These are phyloP conservation scores for Oryzias javanicus DNA, from an alignment of 2,113 vertebrate genomes.

Conservation along the genomic window DNA sequence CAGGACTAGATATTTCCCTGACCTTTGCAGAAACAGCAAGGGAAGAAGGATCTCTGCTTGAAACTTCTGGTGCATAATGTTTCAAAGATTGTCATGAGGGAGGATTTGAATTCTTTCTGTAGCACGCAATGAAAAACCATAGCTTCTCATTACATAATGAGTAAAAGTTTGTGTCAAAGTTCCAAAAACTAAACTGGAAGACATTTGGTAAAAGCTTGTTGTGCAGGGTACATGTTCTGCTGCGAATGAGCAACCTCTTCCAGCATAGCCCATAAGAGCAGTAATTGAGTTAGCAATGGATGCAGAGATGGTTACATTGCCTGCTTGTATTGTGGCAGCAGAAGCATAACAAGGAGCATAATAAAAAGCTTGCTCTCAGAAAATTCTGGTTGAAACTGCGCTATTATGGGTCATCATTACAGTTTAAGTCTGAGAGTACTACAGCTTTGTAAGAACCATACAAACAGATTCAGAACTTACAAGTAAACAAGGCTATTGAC, in stretches of 20 bases:
- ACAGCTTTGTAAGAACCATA: conserved; percentile 9
- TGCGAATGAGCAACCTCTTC: conserved; percentile 23
- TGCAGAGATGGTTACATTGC: conserved; percentile 21
- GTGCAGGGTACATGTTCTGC: conserved; percentile 1
- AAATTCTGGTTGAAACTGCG: conserved; percentile 30
- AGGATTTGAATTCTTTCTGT: conserved; percentile 18
- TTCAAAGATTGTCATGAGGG: conserved; percentile 21
- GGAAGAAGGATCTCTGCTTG: conserved; percentile 27
- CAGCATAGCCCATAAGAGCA: not conserved
- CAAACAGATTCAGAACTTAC: conserved; percentile 4
- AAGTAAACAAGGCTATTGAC: conserved; percentile 15
- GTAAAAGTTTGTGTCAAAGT: no score
- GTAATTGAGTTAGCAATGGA: conserved; percentile 26
- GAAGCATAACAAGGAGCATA: conserved; percentile 36
- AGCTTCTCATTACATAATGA: not conserved
- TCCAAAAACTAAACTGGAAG: not conserved
- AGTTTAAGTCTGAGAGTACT: conserved; percentile 39
- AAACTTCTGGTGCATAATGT: conserved; percentile 45
- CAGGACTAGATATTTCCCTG: conserved; percentile 45
- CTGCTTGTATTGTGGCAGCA: conserved; percentile 35
- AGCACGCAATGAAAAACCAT: conserved; percentile 9
- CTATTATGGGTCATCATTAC: conserved; percentile 41
- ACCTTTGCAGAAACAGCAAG: conserved; percentile 59
- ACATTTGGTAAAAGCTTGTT: not conserved
- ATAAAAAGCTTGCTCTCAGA: conserved; percentile 32